Conservation (phyloP, 2,113 vertebrate species). For the Zapus hudsonius region DNA sequence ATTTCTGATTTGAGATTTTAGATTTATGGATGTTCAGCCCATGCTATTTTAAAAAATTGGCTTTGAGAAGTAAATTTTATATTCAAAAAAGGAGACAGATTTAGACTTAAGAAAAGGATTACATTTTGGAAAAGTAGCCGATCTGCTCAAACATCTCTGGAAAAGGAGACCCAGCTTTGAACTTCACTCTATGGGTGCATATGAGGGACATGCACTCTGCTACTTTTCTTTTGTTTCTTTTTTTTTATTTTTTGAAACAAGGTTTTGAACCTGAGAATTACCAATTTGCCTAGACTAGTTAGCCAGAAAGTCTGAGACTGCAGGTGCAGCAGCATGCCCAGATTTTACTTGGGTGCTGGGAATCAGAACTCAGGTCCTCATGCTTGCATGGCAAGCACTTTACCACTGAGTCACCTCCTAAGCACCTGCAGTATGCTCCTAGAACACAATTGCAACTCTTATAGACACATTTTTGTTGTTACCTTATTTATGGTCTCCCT, state of each 20-base stretch:
- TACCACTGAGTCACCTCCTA: too few species aligned
- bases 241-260: too few species aligned
- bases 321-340: too few species aligned
- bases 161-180: background rate
- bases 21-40: background rate
- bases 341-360: too few species aligned
- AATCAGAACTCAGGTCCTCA: too few species aligned
- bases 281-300: too few species aligned
- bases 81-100: conserved; percentile 13
- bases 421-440: background rate
- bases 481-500: background rate
- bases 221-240: too few species aligned
- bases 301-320: too few species aligned
- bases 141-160: background rate
- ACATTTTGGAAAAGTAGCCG: background rate
- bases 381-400: too few species aligned
- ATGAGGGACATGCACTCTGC: too few species aligned
- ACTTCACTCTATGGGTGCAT: too few species aligned
- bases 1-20: background rate
- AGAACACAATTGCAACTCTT: background rate
- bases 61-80: conserved; percentile 12
- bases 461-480: conserved; percentile 3
- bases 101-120: background rate
- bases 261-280: too few species aligned
- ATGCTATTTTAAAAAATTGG: background rate